These are phyloP conservation scores for Ceratina australensis DNA, from an alignment of 1,140 invertebrate genomes.

Conservation along the genomic window DNA sequence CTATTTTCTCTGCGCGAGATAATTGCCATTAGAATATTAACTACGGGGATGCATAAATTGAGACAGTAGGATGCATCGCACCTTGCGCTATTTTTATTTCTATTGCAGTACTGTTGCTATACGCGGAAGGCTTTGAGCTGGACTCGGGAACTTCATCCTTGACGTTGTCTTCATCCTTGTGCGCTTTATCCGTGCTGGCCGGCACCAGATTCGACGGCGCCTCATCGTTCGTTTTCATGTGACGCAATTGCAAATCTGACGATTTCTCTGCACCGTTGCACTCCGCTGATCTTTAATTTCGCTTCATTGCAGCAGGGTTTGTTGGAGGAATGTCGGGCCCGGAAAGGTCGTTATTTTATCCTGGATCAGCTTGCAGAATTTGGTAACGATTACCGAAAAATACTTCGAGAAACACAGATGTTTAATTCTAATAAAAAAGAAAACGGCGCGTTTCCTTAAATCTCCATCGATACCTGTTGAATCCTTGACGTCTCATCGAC, in stretches of 20 bases:
- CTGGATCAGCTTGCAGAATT: conserved; percentile 49
- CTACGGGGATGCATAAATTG: not conserved
- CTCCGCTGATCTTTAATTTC: conserved; percentile 37
- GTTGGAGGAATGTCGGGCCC: conserved; percentile 14
- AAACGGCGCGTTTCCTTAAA: not conserved
- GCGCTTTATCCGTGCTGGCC: conserved; percentile 34
- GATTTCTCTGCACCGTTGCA: conserved; percentile 28
- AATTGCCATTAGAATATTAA: not conserved
- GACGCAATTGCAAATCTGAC: conserved; percentile 34
- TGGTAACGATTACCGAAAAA: not conserved
- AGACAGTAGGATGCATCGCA: not conserved
- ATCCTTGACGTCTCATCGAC: conserved; percentile 21
- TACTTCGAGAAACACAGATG: not conserved
- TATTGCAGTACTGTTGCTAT: not conserved
- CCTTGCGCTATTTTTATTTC: not conserved
- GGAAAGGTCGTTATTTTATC: conserved; percentile 39
- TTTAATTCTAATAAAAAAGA: not conserved
- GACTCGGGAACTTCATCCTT: conserved; percentile 9
- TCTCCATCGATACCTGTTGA: conserved; percentile 56
- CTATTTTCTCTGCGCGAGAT: not conserved
- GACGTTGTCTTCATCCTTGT: conserved; percentile 42
- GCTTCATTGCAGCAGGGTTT: conserved; percentile 49
- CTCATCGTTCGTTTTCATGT: conserved; percentile 65
- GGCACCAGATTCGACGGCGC: conserved; percentile 35
- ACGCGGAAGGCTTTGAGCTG: not conserved